Conservation (phyloP, 2,888 invertebrate genomes). For the Drosophila buzzatii region DNA sequence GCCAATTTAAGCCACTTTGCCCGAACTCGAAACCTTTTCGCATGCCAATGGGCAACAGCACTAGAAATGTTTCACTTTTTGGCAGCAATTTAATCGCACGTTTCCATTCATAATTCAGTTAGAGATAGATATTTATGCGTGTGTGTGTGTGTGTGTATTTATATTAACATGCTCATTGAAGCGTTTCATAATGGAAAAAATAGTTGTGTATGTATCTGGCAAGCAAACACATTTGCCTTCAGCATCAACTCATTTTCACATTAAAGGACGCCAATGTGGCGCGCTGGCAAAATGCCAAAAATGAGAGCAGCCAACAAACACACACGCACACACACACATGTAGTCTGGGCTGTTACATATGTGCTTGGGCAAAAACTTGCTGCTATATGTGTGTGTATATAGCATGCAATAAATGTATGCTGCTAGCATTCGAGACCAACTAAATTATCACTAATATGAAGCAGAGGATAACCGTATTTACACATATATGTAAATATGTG, state of each 20-base stretch:
- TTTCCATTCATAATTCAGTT: background rate
- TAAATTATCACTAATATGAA: constrained; percentile 79
- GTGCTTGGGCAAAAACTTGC: constrained; percentile 18
- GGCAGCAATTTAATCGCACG: constrained; percentile 35
- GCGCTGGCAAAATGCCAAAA: constrained; percentile 77
- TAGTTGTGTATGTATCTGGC: constrained; percentile 12
- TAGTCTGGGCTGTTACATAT: constrained; percentile 14
- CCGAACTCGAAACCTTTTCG: constrained; percentile 20
- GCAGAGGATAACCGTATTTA: constrained; percentile 26
- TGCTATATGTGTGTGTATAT: background rate
- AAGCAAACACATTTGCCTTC: constrained; percentile 65
- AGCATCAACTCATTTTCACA: constrained; percentile 77
- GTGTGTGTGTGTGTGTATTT: constrained; percentile 22
- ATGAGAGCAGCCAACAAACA: constrained; percentile 35
- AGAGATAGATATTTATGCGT: constrained; percentile 19
- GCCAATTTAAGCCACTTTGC: constrained; percentile 30
- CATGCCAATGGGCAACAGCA: constrained; percentile 11
- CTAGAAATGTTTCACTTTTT: constrained; percentile 45
- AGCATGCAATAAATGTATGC: constrained; percentile 56
- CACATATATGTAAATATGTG: background rate
- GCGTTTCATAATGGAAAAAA: constrained; percentile 72
- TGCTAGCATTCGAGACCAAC: constrained; percentile 74
- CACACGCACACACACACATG: constrained; percentile 9
- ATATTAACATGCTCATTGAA: constrained; percentile 63
- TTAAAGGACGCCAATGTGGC: constrained; percentile 79